Evolutionary conservation across 1,140 invertebrate genomes (phyloP), one percentile per base, ranked within the genome.

Genomic region (Scaptomyza montana): DNA sequence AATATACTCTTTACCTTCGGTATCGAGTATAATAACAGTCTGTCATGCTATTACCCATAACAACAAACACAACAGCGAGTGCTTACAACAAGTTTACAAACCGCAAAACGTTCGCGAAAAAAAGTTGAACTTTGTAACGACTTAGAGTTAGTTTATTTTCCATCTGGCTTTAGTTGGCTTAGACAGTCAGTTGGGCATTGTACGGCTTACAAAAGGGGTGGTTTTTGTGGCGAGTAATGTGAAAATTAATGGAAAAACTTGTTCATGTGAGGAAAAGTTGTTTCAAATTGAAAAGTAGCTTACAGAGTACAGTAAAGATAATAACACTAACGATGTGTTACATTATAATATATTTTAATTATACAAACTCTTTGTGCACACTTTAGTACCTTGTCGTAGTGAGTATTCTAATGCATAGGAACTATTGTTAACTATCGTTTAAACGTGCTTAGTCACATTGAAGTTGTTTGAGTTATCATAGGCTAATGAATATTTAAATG

Each of bases 71-170:
- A 53, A 46, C 13, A 59, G 28, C 43, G 13, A 59, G 39, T 16
- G 61, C 28, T 56, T 45, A 53, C 46, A 71, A 57, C 68, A 54
- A 67, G 39, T 60, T 60, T 65, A 30, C 36, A 71, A 65, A 8
- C 68, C 68, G 54, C 62, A 70, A 64, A 64, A 41, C 45, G 55
- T 71, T 71, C 53, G 53, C 61, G 41, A 56, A 56, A 57, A 55
- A 72, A 59, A 60, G 49, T 60, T 66, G 41, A 66, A 66, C 69
- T 72, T 66, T 60, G 55, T 67, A 60, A 66, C 51, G 45, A 56
- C 60, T 64, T 70, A 25, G 21, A 60, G 49, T 54, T 60, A 59
- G 63, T 60, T 60, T 57, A 30, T 64, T 51, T 39, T 30, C 21
- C 19, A 36, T 12, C 13, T 56, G 39, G 43, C 39, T 33, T 56